Evolutionary conservation across 2,888 invertebrate genomes (phyloP), one percentile per base, ranked within the genome.

Genomic region (Brachyptera putata): DNA sequence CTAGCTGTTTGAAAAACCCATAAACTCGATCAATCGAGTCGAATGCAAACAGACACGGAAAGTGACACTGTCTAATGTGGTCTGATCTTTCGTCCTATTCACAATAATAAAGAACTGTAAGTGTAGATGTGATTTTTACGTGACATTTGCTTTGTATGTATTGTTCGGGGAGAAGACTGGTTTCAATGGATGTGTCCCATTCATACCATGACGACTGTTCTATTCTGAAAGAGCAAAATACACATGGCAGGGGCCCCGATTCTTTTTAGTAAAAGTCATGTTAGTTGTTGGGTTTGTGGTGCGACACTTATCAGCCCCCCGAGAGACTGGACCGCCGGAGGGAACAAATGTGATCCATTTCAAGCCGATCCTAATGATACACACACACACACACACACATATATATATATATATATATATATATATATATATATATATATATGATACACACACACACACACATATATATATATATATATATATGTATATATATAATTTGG

Each of bases 31-130:
- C 56, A 60, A 49, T 60, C 57, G 49, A 56, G 49, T 56, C 60
- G 50, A 60, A 60, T 60, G 39, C 60, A 60, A 60, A 60, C 60
- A 60, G 60, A 48, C 60, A 48, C 57, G 39, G n/a, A 39, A 58
- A 49, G 53, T 59, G 59, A 43, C 55, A 59, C 37, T 55, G 43
- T 50, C 41, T 37, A 50, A 50, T 53, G 53, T 50, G 18, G 34
- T 24, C 16, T 30, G 43, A 55, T 55, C 58, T 49, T 24, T 34
- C 22, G 49, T 49, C 58, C 14, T 11, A 1, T 14, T 22, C 37
- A 50, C 24, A 58, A 53, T 25, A 37, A 49, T 25, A 49, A 49
- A 34, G 36, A 16, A 21, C 30, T 36, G 18, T 36, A 13, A 24
- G 22, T 9, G 46, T 21, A 46, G 22, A 22, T 21, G 53, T 55